Conservation (phyloP, 2,113 vertebrate genomes). For the Ceyx cyanopectus region DNA sequence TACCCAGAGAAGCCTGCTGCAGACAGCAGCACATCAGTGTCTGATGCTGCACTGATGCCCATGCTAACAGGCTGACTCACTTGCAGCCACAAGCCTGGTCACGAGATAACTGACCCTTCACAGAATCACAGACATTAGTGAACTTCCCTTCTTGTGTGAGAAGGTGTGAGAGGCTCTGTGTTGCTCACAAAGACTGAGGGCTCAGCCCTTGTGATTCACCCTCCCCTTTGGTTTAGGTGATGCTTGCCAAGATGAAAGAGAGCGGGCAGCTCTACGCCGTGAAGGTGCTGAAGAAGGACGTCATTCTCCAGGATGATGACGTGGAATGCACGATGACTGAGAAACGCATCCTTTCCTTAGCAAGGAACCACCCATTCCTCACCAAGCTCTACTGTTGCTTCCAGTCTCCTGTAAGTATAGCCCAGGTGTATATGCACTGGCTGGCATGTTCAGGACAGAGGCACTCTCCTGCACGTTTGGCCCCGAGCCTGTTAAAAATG, state of each 20-base stretch:
- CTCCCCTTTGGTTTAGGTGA: conserved; percentile 81
- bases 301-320: conserved; percentile 96
- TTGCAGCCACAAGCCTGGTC: background rate
- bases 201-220: background rate
- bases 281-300: conserved; percentile 97
- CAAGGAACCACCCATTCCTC: conserved; percentile 93
- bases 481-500: background rate
- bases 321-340: conserved; percentile 98
- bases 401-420: conserved; percentile 87
- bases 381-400: conserved; percentile 98
- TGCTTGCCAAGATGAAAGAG: conserved; percentile 89
- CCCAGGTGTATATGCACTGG: background rate
- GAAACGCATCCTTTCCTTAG: conserved; percentile 92
- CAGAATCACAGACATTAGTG: no score
- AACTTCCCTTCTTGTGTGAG: background rate
- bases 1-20: background rate
- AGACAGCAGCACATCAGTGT: background rate
- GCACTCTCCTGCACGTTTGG: background rate
- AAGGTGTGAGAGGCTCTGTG: background rate
- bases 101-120: background rate
- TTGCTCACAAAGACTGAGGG: background rate
- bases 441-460: background rate
- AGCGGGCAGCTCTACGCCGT: conserved; percentile 89
- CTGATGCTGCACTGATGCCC: background rate
- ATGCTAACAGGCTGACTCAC: background rate